A percentile compares a stretch with the other conserved stretches of the same genome.
phyloP scores from a whole-genome alignment of 2,113 vertebrate genomes.

The Scortum barcoo region DNA sequence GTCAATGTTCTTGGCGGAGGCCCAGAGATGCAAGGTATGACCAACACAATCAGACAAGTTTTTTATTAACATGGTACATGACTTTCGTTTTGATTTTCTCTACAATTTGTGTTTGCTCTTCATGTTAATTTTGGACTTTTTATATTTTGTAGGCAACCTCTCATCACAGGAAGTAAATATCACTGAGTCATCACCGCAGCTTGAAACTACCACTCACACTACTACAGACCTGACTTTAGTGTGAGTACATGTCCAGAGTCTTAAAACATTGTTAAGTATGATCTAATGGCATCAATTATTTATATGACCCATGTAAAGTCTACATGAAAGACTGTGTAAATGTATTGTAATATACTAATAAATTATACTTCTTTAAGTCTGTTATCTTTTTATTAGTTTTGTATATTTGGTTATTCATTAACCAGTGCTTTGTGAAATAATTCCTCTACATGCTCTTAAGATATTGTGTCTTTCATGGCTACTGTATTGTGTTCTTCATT shows the following conservation, averaged over 20 bases:
- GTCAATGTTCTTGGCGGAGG: constrained; percentile 95
- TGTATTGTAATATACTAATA: no score
- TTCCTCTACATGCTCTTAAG: not conserved
- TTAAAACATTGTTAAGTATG: not conserved
- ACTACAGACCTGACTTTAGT: constrained; percentile 64
- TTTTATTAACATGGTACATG: rapidly evolving
- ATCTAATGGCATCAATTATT: not conserved
- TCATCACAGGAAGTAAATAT: constrained; percentile 69
- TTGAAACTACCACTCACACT: constrained; percentile 67
- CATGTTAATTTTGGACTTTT: not conserved
- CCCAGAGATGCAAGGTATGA: constrained; percentile 81
- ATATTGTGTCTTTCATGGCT: not conserved
- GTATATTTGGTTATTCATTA: not conserved
- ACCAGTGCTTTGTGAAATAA: not conserved
- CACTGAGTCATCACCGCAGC: constrained; percentile 76
- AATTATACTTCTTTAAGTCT: not conserved
- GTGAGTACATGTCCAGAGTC: constrained; percentile 81
- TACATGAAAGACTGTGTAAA: not conserved
- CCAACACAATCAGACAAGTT: not conserved
- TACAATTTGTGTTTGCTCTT: not conserved
- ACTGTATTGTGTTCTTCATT: not conserved
- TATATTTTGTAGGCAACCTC: constrained; percentile 69
- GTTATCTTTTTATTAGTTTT: not conserved
- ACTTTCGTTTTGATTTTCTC: not conserved
- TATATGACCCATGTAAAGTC: not conserved